These are phyloP conservation scores for Podarcis siculus DNA, from an alignment of 2,797 vertebrate species.

Conservation along the genomic window DNA sequence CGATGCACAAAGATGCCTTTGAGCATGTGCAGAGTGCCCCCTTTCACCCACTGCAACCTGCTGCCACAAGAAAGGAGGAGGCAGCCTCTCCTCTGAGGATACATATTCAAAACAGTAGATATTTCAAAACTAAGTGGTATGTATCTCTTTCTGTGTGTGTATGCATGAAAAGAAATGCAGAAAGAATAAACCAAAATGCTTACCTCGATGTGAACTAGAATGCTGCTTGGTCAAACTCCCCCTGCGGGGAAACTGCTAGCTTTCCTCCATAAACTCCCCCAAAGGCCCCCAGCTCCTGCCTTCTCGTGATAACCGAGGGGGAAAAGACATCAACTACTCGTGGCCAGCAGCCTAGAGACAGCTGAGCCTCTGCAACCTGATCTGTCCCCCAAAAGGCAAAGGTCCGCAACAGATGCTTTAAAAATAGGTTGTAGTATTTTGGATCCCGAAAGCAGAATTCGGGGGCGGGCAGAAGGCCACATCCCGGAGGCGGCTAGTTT, in stretches of 20 bases:
- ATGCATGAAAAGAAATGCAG: no score
- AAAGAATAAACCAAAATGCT: no score
- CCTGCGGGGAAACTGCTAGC: background rate
- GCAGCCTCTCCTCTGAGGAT: no score
- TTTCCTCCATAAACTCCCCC: background rate
- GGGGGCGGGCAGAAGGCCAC: constrained; percentile 34
- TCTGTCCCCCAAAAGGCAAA: constrained; percentile 21
- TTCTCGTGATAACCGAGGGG: background rate
- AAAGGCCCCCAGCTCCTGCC: background rate
- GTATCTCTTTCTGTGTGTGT: no score
- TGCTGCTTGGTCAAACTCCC: background rate
- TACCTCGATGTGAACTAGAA: background rate
- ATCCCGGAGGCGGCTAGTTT: background rate
- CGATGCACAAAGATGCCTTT: background rate
- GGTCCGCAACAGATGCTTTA: constrained; percentile 29
- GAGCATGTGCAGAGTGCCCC: background rate
- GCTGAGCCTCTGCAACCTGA: constrained; percentile 44
- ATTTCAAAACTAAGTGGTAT: no score
- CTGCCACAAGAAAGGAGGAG: no score
- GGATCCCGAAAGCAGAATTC: constrained; percentile 46
- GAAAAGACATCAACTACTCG: background rate
- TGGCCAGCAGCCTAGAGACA: constrained; percentile 43
- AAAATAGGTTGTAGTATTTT: constrained; percentile 62
- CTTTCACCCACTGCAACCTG: background rate
- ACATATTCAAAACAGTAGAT: no score